These are phyloP conservation scores for Lemur catta DNA, from an alignment of 2,797 vertebrate species.

Conservation along the genomic window DNA sequence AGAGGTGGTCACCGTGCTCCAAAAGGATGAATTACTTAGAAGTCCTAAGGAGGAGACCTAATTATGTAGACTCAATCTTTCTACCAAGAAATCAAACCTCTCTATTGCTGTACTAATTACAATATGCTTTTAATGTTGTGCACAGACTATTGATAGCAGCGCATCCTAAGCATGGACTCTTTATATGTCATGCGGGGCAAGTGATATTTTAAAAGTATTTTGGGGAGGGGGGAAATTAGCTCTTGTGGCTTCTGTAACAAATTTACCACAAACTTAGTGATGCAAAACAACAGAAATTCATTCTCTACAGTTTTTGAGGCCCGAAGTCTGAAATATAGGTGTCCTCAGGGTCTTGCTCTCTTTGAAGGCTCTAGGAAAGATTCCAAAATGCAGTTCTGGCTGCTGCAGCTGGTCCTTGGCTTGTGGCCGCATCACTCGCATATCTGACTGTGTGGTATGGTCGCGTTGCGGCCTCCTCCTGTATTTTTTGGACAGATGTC, in stretches of 20 bases:
- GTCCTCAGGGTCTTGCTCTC: fast-evolving
- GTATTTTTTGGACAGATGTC: neutral
- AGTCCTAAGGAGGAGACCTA: neutral
- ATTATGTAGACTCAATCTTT: neutral
- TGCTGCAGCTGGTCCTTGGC: fast-evolving
- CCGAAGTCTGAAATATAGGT: neutral
- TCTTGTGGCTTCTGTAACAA: neutral
- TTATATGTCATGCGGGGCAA: neutral
- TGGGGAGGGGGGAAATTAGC: neutral
- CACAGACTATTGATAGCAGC: neutral
- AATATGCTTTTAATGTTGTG: neutral
- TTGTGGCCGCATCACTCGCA: fast-evolving
- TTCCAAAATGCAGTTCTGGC: neutral
- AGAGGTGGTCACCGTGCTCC: neutral
- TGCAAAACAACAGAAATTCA: neutral
- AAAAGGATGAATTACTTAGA: neutral
- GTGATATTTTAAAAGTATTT: neutral
- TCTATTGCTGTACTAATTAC: neutral
- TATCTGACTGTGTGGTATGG: neutral
- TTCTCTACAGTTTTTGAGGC: neutral
- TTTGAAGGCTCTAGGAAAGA: neutral
- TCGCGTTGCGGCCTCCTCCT: neutral
- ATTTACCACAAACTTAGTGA: neutral
- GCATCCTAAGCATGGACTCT: neutral
- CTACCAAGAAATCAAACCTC: neutral